Percentiles rank a stretch among this genome's conserved stretches.
These are phyloP conservation scores for Carettochelys insculpta DNA, from an alignment of 2,113 vertebrate genomes.

Conservation along the genomic window DNA sequence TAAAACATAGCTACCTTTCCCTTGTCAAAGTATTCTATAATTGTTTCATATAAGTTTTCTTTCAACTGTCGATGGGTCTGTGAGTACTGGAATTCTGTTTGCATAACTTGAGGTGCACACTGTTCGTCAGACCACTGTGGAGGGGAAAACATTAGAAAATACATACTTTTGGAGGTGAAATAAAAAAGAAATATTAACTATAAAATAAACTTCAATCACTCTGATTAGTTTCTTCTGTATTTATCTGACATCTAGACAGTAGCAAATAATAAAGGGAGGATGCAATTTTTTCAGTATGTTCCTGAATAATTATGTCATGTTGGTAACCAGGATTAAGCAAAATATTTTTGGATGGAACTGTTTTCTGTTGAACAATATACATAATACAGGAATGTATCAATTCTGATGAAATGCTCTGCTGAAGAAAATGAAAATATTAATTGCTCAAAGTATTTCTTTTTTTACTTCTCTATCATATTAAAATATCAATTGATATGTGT, in stretches of 20 bases:
- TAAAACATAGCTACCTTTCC: conserved; percentile 86
- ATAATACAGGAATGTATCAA: neutral
- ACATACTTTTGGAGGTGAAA: neutral
- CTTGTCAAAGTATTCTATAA: conserved; percentile 97
- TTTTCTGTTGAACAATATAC: neutral
- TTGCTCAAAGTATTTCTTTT: neutral
- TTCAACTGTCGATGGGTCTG: conserved; percentile 95
- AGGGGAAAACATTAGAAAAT: neutral
- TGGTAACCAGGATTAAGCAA: neutral
- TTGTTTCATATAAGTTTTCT: conserved; percentile 91
- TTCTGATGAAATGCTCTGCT: neutral
- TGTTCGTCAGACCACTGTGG: conserved; percentile 85
- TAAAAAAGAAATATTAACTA: neutral
- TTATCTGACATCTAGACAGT: neutral
- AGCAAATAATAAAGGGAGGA: neutral
- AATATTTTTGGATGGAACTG: neutral
- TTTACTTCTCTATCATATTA: neutral
- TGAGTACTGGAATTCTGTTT: conserved; percentile 86
- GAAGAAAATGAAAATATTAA: accelerated
- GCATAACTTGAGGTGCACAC: conserved; percentile 89
- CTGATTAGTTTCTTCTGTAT: neutral
- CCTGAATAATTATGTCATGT: neutral
- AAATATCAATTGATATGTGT: neutral
- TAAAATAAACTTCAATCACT: no score
- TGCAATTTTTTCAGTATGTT: neutral